Evolutionary conservation across 2,113 vertebrate species (phyloP), one percentile per base, ranked within the genome.

Genomic region (Gadus chalcogrammus): DNA sequence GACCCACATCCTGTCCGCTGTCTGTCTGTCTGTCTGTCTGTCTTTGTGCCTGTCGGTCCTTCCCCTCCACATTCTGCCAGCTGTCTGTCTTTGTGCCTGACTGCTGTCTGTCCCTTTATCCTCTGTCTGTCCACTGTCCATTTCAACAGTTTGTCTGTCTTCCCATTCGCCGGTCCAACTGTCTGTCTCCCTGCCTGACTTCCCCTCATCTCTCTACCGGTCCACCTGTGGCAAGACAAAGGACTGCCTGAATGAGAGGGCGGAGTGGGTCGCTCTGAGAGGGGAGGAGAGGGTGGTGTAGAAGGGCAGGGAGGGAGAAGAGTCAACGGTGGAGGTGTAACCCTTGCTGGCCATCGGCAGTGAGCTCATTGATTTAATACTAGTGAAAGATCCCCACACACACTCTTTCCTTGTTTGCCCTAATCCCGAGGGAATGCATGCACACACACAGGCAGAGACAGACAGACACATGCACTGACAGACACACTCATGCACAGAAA

Each of bases 321-420:
- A 61, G 80, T 80, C 75, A 82, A 65, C 77, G 72, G 82, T 70
- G 61, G 62, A 78, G 65, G 78, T 72, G 64, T 74, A 70, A n/a
- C 69, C 27, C 55, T 73, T 64, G 66, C 12, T 48, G 70, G 69
- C 78, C 64, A 71, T 83, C 79, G 73, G 84, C 65, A 82, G 69
- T 74, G 52, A 52, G 8, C 78, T 66, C 60, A 63, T 74, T 88
- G 78, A 84, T 88, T 85, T 78, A 75, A 82, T 59, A 15, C 77
- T 83, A 88, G 56, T 90, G 83, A 87, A 79, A 83, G 80, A 89
- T 84, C 65, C n/a, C 61, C n/a, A 13, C 55, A 16, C 55, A 58
- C 15, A 17, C 16, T 58, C 13, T 58, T 58, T 58, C 15, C 2
- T 12, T 27, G 8, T 62, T 27, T 15, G 20, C 4, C 28, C 15